phyloP scores from a whole-genome alignment of 2,888 invertebrate genomes.

The Trichogramma dendrolimi region DNA sequence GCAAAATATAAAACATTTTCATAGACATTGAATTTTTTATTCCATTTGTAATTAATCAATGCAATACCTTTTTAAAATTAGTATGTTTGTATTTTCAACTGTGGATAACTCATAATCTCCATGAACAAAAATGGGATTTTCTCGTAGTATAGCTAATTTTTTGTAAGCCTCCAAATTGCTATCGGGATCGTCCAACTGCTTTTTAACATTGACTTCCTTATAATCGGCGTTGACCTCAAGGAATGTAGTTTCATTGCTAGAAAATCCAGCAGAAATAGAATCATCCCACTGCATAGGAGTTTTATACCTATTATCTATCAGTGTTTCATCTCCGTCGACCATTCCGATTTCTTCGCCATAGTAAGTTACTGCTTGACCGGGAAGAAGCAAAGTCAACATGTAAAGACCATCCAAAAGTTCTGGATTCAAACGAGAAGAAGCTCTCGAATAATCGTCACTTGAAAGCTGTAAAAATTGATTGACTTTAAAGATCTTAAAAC shows the following conservation, averaged over 20 bases:
- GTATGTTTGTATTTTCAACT: slow-evolving; percentile 35
- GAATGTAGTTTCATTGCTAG: slow-evolving; percentile 33
- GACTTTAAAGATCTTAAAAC: neutral
- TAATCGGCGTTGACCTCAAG: slow-evolving; percentile 38
- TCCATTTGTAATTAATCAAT: neutral
- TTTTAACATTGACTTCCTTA: slow-evolving; percentile 34
- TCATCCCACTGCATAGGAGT: slow-evolving; percentile 50
- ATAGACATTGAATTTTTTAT: neutral
- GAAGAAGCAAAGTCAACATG: slow-evolving; percentile 56
- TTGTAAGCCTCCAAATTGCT: slow-evolving; percentile 39
- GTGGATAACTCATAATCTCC: slow-evolving; percentile 37
- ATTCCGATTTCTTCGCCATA: slow-evolving; percentile 51
- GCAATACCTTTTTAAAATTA: slow-evolving; percentile 38
- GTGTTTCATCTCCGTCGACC: slow-evolving; percentile 38
- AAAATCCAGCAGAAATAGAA: slow-evolving; percentile 40
- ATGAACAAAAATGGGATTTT: slow-evolving; percentile 35
- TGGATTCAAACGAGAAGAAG: slow-evolving; percentile 36
- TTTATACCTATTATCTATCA: slow-evolving; percentile 39
- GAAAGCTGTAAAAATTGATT: slow-evolving; percentile 38
- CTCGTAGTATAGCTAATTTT: slow-evolving; percentile 34
- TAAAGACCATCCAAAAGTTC: slow-evolving; percentile 51
- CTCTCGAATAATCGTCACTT: slow-evolving; percentile 41
- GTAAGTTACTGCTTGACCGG: slow-evolving; percentile 57
- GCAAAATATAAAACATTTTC: slow-evolving; percentile 1
- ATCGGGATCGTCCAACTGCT: slow-evolving; percentile 25